Base-by-base conservation (phyloP, 2,797 vertebrate species). In the Siniperca undulata region DNA sequence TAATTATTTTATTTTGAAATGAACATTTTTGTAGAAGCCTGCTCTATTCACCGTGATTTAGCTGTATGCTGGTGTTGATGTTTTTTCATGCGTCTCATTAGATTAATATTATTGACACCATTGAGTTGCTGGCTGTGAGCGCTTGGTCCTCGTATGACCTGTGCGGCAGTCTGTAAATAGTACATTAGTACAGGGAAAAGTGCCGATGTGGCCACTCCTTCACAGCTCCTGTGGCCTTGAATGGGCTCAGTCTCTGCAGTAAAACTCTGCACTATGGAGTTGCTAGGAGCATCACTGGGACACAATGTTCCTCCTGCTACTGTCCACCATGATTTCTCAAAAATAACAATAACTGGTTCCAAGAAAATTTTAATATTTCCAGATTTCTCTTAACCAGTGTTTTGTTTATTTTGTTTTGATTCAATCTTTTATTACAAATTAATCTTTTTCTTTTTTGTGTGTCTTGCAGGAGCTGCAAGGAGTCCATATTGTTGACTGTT, bases 401-500 rank as follows among this genome's bases (percentile, higher is more conserved):
- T 66, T 46, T n/a, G 2, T 11, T 46, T 42, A 1, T 80, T 65
- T 27, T 17, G 5, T 46, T 50, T 40, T 55, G 2, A 27, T 30
- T 19, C 5, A 24, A 42, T 17, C 5, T 24, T 38, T 22, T 5
- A 50, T 36, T 17, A 6, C 38, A 73, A 73, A 17, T n/a, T 0
- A 52, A 38, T 50, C 3, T 16, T 48, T 16, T 11, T 13, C 66
- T 64, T 60, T 30, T 30, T 30, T 30, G 30, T 82, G 53, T 91
- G 52, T 81, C 42, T 80, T 93, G 53, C 94, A 99, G 98, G 95
- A 98, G 97, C 95, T 99, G 98, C 96, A 99, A 99, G 94, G 98
- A 99, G 95, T 98, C 98, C 78, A 99, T 99, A 83, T 90, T 98
- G 85, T 95, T 99, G 93, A 99, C 97, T 17, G 98, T 99, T 86